phyloP scores from a whole-genome alignment of 37 sponge, comb jelly and placozoan species.

The Diacarnus erythraeanus region DNA sequence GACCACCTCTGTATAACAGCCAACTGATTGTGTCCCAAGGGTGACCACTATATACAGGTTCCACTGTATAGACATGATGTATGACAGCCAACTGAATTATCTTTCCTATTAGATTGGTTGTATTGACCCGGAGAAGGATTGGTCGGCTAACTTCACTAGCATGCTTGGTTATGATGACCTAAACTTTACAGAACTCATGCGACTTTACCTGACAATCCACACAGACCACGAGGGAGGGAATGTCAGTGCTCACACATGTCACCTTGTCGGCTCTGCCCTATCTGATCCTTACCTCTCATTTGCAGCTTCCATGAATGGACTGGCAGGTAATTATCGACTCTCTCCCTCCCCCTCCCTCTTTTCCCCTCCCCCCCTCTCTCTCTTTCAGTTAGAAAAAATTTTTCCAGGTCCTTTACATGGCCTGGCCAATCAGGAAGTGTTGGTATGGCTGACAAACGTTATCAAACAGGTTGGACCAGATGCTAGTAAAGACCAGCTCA shows the following conservation, averaged over 20 bases:
- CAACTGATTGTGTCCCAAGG: no score
- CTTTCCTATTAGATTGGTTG: conserved; percentile 4
- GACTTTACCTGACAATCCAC: conserved; percentile 98
- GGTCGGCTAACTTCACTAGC: conserved; percentile 95
- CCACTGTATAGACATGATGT: no score
- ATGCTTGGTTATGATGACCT: conserved; percentile 88
- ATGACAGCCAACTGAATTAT: no score
- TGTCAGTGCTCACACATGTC: conserved; percentile 95
- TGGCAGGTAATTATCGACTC: conserved; percentile 55
- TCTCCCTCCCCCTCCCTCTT: conserved; percentile 26
- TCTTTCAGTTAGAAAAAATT: background rate
- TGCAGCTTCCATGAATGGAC: conserved; percentile 95
- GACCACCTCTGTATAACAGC: no score
- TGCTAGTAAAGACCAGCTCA: conserved; percentile 80
- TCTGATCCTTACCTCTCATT: conserved; percentile 98
- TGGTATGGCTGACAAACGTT: conserved; percentile 91
- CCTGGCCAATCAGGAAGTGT: conserved; percentile 85
- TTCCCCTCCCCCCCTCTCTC: conserved; percentile 30
- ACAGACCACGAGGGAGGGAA: conserved; percentile 99
- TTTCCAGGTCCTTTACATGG: conserved; percentile 92
- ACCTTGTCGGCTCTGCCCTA: conserved; percentile 93
- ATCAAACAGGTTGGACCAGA: conserved; percentile 78
- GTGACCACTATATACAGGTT: no score
- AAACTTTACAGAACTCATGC: conserved; percentile 83
- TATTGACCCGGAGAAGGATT: conserved; percentile 84